Evolutionary conservation across 2,888 invertebrate species (phyloP), one percentile per base, ranked within the genome.

Genomic region (Anticlea derivata): DNA sequence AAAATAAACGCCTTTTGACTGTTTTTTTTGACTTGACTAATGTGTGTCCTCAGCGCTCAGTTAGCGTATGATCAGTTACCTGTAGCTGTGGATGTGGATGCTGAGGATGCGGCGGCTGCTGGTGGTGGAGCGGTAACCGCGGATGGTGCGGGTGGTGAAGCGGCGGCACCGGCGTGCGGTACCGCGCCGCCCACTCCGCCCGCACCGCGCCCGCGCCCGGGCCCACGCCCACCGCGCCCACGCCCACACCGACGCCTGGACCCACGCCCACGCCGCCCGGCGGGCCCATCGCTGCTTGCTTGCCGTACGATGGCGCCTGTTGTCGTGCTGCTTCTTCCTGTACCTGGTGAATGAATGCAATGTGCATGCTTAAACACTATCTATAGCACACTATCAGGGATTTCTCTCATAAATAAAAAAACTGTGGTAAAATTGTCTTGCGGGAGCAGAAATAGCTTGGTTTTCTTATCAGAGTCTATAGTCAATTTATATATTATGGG

Each of bases 301-400:
- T 96, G 60, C 96, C 96, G 71, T 95, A 96, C 67, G 96, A 95
- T 24, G 96, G 96, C 35, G 94, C 95, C 78, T 96, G 96, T 75
- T 98, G 97, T 33, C 97, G 92, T 5, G 97, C 97, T 40, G 97
- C 97, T 76, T 97, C 97, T 75, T 97, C 97, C 80, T 98, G 97
- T 2, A 98, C 94, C 91, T 95, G 10, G 7, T 11, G n/a, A n/a
- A 6, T 17, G 12, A 10, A n/a, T n/a, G n/a, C 10, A 8, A 27
- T 10, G 27, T 26, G 1, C 1, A 5, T 8, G 10, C 5, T 27
- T 17, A 17, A 17, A 17, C 17, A 17, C 17, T 3, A 2, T 17
- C 17, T 17, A 17, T n/a, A n/a, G n/a, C n/a, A n/a, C n/a, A n/a
- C n/a, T n/a, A n/a, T n/a, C n/a, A n/a, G n/a, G n/a, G n/a, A n/a